These are phyloP conservation scores for Heliconius eleuchia DNA, from an alignment of 1,140 invertebrate genomes.

Conservation along the genomic window DNA sequence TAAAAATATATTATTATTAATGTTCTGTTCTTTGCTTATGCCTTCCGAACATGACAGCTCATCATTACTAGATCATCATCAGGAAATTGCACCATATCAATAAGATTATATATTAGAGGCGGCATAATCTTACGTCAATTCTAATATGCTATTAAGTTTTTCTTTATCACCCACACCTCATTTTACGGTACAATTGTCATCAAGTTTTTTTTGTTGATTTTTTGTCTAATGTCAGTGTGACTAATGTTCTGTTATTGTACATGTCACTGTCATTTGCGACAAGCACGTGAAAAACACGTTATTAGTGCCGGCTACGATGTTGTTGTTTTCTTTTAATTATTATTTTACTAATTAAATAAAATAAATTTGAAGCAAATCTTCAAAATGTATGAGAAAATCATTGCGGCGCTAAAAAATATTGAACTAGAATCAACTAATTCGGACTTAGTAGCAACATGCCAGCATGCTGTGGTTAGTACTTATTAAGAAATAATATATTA, in stretches of 20 bases:
- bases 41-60: too few species aligned
- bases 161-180: too few species aligned
- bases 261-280: conserved; percentile 16
- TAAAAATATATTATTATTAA: too few species aligned
- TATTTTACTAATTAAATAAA: conserved; percentile 23
- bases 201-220: too few species aligned
- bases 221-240: not conserved
- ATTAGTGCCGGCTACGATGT: conserved; percentile 30
- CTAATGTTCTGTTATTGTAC: conserved; percentile 15
- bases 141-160: too few species aligned
- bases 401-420: conserved; percentile 47
- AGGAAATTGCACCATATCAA: too few species aligned
- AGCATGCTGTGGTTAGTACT: conserved; percentile 55
- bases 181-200: too few species aligned
- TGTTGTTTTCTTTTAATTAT: conserved; percentile 33
- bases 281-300: conserved; percentile 39
- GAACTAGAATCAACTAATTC: conserved; percentile 49
- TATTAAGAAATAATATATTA: too few species aligned
- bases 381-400: conserved; percentile 51
- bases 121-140: too few species aligned
- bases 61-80: too few species aligned
- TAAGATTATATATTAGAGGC: too few species aligned
- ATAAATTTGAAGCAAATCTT: not conserved
- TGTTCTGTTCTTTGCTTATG: too few species aligned
- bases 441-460: conserved; percentile 55